Percentiles rank a stretch among this genome's conserved stretches.
Evolutionary conservation across 2,797 vertebrate genomes (phyloP).

Genomic region (Gymnoscopelus microlampas): DNA sequence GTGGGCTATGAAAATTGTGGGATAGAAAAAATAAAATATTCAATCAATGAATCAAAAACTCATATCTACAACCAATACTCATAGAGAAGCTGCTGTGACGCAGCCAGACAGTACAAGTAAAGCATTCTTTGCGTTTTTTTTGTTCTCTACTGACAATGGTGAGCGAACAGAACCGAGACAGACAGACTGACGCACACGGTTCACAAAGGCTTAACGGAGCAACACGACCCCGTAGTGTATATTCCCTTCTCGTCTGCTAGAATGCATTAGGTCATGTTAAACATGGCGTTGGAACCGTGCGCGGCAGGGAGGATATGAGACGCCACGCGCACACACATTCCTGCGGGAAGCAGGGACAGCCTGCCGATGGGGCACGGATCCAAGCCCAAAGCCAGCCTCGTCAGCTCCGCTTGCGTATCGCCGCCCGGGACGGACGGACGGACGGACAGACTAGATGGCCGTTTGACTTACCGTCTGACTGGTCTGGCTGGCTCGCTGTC

Average conservation of each 20-base stretch:
- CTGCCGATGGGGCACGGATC: slow-evolving; percentile 50
- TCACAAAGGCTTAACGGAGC: slow-evolving; percentile 26
- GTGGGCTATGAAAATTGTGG: too few relatives aligned
- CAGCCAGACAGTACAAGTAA: not conserved
- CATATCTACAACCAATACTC: not conserved
- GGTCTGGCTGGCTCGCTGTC: slow-evolving; percentile 33
- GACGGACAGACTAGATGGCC: slow-evolving; percentile 39
- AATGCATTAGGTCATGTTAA: slow-evolving; percentile 18
- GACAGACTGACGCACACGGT: too few relatives aligned
- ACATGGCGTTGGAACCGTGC: slow-evolving; percentile 16
- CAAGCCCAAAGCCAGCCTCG: slow-evolving; percentile 35
- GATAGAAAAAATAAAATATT: too few relatives aligned
- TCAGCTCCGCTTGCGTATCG: too few relatives aligned
- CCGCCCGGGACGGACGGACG: too few relatives aligned
- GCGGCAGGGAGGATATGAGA: slow-evolving; percentile 18
- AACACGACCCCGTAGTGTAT: slow-evolving; percentile 31
- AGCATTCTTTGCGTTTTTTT: not conserved
- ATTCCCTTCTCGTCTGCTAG: slow-evolving; percentile 35
- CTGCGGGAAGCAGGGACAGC: slow-evolving; percentile 37
- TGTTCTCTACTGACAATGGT: not conserved
- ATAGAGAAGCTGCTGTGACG: slow-evolving; percentile 10
- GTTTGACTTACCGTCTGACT: slow-evolving; percentile 56
- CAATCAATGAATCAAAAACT: too few relatives aligned
- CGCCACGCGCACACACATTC: slow-evolving; percentile 23
- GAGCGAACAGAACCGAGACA: too few relatives aligned